Conservation (phyloP, 2,113 vertebrate species). For the Tupaia tana region DNA sequence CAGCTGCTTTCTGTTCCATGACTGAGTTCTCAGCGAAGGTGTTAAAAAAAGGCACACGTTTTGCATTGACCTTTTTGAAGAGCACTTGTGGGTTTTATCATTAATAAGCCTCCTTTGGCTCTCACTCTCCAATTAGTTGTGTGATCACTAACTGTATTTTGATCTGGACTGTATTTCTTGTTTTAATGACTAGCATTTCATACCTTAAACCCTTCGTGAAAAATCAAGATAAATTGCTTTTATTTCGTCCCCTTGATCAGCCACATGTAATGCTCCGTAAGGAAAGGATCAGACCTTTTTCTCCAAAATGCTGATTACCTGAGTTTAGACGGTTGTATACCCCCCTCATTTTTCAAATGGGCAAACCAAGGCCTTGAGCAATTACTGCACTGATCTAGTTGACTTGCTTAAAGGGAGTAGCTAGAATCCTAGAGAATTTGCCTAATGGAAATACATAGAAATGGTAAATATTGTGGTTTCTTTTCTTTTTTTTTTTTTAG, state of each 20-base stretch:
- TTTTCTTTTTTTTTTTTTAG: not conserved
- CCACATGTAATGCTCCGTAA: not conserved
- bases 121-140: conserved; percentile 69
- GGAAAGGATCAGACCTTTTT: conserved; percentile 4
- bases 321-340: not conserved
- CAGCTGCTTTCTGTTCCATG: not conserved
- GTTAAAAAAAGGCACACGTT: conserved; percentile 26
- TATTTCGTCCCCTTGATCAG: conserved; percentile 61
- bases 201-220: conserved; percentile 54
- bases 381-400: conserved; percentile 11
- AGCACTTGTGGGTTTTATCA: conserved; percentile 34
- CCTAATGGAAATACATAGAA: conserved; percentile 37
- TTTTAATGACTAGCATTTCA: conserved; percentile 69
- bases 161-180: conserved; percentile 69
- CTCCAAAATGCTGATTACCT: not conserved
- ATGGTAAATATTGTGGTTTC: not conserved
- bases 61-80: conserved; percentile 30
- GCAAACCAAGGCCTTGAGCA: conserved; percentile 27
- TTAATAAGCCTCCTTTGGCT: conserved; percentile 52
- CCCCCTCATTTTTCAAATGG: conserved; percentile 30
- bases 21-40: not conserved
- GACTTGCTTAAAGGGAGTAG: not conserved
- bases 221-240: conserved; percentile 63
- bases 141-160: conserved; percentile 68
- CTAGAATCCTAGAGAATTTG: not conserved